Evolutionary conservation across 2,888 invertebrate genomes (phyloP).

Genomic region (Melieria crassipennis): DNA sequence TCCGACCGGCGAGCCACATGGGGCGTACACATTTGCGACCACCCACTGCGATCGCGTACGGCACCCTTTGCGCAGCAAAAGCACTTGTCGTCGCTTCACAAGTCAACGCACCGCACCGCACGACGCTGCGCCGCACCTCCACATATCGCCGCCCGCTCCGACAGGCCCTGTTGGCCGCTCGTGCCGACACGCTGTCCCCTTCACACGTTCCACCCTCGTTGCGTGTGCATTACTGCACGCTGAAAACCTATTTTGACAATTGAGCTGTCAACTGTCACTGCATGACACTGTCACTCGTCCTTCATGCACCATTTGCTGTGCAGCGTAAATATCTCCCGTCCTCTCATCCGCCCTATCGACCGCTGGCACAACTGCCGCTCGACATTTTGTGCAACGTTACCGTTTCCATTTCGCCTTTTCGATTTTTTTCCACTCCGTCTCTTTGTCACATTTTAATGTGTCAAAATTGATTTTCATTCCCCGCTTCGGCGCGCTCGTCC

Average conservation of each 20-base stretch:
- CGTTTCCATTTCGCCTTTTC: constrained; percentile 1
- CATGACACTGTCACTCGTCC: constrained; percentile 40
- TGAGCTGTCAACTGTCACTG: constrained; percentile 58
- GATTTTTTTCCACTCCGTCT: constrained; percentile 11
- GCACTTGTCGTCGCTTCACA: constrained; percentile 26
- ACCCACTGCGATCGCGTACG: constrained; percentile 16
- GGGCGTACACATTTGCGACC: constrained; percentile 29
- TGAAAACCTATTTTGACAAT: constrained; percentile 62
- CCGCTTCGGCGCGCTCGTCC: constrained; percentile 1
- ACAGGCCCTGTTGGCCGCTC: neutral
- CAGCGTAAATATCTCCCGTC: constrained; percentile 1
- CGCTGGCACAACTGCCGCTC: constrained; percentile 14
- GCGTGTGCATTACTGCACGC: constrained; percentile 38
- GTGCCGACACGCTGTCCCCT: neutral
- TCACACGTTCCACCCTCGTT: constrained; percentile 17
- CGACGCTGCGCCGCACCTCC: neutral
- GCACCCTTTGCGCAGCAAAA: neutral
- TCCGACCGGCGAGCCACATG: constrained; percentile 7
- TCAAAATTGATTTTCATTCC: constrained; percentile 25
- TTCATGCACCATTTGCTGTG: constrained; percentile 32
- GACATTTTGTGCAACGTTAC: constrained; percentile 15
- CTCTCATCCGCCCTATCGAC: neutral
- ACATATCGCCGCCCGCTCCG: neutral
- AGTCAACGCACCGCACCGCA: neutral
- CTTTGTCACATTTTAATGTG: constrained; percentile 29